These are phyloP conservation scores for Redunca redunca DNA, from an alignment of 2,113 vertebrate species.

Conservation along the genomic window DNA sequence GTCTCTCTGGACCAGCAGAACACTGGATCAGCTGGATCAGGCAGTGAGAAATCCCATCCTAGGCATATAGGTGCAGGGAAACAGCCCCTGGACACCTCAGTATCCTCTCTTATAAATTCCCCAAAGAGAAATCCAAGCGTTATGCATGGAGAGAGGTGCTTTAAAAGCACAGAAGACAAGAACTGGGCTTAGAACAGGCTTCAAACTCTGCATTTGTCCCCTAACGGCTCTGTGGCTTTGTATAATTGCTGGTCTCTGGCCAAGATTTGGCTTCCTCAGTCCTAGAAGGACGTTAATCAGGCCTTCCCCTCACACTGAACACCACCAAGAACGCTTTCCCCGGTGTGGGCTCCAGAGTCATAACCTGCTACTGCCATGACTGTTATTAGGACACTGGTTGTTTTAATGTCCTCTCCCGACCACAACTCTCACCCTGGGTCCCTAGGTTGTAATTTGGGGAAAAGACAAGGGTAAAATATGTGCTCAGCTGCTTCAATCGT, in stretches of 20 bases:
- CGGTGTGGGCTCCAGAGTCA: not conserved
- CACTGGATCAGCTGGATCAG: too few relatives aligned
- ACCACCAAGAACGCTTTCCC: not conserved
- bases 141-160: fast-evolving
- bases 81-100: not conserved
- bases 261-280: not conserved
- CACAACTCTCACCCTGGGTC: not conserved
- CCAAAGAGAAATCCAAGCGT: not conserved
- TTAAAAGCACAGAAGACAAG: not conserved
- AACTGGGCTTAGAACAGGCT: not conserved
- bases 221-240: not conserved
- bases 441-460: not conserved
- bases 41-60: not conserved
- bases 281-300: not conserved
- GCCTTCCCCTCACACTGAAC: not conserved
- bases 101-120: not conserved
- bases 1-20: not conserved
- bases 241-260: not conserved
- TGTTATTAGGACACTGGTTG: not conserved
- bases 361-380: too few relatives aligned
- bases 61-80: fast-evolving
- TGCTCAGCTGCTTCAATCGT: not conserved
- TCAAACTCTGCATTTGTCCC: not conserved
- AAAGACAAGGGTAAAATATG: not conserved
- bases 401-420: not conserved